Evolutionary conservation across 2,113 vertebrate species (phyloP).

Genomic region (Poeciliopsis prolifica): DNA sequence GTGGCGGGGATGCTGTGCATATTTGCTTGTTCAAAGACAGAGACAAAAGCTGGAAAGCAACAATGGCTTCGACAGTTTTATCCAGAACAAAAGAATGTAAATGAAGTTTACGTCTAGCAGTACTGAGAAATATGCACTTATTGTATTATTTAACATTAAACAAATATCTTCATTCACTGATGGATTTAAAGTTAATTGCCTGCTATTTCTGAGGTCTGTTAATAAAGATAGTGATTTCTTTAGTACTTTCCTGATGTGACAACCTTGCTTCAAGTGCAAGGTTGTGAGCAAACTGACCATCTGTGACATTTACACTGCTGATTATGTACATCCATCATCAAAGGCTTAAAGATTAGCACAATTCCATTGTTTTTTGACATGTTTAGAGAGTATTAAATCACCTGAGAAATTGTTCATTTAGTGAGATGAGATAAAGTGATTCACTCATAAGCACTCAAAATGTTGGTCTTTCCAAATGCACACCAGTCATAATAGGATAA

Average conservation of each 20-base stretch:
- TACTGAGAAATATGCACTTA: not conserved
- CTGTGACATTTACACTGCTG: not conserved
- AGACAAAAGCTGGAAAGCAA: constrained; percentile 8
- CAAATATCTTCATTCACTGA: not conserved
- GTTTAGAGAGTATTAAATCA: not conserved
- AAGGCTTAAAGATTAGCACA: not conserved
- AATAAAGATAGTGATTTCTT: constrained; percentile 7
- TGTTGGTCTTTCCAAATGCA: not conserved
- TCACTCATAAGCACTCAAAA: not conserved
- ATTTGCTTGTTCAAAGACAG: constrained; percentile 3
- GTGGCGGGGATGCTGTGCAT: not conserved
- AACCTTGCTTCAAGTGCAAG: not conserved
- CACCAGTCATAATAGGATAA: not conserved
- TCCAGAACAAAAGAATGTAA: constrained; percentile 15
- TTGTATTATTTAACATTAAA: constrained; percentile 1
- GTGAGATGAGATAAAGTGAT: not conserved
- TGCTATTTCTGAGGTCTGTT: constrained; percentile 17
- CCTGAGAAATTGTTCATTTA: not conserved
- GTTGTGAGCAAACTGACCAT: not conserved
- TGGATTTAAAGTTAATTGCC: constrained; percentile 11
- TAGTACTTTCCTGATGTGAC: not conserved
- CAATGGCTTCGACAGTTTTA: constrained; percentile 3
- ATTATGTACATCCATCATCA: not conserved
- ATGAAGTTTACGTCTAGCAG: constrained; percentile 18
- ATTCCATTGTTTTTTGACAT: not conserved